Evolutionary conservation across 2,113 vertebrate species (phyloP).

Genomic region (Onychorhynchus coronatus): DNA sequence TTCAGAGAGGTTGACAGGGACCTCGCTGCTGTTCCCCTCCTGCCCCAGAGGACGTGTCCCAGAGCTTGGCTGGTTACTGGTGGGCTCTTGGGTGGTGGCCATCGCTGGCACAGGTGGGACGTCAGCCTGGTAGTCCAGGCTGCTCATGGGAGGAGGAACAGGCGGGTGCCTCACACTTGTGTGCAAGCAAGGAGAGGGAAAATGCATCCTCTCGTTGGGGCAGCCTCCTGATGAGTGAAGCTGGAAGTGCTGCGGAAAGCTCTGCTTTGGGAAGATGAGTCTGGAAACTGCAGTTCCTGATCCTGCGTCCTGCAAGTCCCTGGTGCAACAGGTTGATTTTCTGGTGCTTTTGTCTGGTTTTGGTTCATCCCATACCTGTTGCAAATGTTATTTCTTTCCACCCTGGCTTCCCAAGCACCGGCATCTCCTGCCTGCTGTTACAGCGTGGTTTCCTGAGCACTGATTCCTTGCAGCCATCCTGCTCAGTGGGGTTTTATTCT

Average conservation of each 20-base stretch:
- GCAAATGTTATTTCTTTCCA: rapidly evolving
- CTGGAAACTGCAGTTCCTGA: background rate
- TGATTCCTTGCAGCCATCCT: background rate
- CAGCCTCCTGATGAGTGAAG: background rate
- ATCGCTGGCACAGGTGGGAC: rapidly evolving
- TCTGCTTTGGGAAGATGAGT: background rate
- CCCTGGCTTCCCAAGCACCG: rapidly evolving
- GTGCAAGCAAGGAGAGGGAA: background rate
- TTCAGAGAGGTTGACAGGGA: background rate
- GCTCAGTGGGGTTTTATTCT: background rate
- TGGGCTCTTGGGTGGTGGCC: background rate
- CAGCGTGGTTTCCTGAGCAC: rapidly evolving
- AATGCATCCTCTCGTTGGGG: rapidly evolving
- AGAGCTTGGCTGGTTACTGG: background rate
- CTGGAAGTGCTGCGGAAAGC: background rate
- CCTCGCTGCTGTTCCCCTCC: background rate
- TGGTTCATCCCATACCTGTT: background rate
- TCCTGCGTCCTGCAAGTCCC: rapidly evolving
- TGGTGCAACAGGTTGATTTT: background rate
- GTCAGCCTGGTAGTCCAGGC: rapidly evolving
- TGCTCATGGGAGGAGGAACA: background rate
- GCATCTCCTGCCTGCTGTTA: rapidly evolving
- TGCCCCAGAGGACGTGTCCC: background rate
- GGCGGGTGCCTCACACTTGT: background rate
- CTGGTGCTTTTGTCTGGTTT: background rate